phyloP scores from a whole-genome alignment of 2,113 vertebrate species.

The Nettapus auritus region DNA sequence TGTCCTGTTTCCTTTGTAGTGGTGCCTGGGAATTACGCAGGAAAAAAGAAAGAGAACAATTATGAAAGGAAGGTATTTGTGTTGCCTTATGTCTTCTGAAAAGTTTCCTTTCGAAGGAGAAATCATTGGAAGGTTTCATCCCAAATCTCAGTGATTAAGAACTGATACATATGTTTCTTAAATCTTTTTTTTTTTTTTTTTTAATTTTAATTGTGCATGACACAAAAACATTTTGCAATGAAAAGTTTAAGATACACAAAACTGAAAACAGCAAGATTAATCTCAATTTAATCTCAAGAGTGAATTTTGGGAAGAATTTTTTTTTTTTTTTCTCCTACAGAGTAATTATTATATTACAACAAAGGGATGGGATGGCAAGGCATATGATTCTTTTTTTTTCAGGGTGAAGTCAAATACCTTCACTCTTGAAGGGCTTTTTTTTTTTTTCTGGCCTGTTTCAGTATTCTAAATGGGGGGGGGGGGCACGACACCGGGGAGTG shows the following conservation, averaged over 20 bases:
- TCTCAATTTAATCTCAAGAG: neutral
- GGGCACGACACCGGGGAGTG: too few relatives aligned
- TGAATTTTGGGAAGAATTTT: neutral
- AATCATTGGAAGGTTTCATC: neutral
- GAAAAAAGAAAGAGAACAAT: neutral
- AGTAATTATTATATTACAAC: neutral
- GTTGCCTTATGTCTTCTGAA: neutral
- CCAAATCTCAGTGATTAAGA: neutral
- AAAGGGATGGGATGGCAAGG: neutral
- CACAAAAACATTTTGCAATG: neutral
- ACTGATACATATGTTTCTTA: neutral
- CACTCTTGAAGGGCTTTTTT: neutral
- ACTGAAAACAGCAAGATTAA: neutral
- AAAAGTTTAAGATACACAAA: neutral
- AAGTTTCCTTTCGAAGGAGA: neutral
- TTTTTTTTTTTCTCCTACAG: neutral
- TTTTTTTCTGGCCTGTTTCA: neutral
- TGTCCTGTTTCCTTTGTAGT: neutral
- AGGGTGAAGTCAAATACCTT: constrained; percentile 24
- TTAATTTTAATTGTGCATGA: neutral
- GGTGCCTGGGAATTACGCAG: neutral
- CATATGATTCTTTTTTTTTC: constrained; percentile 16
- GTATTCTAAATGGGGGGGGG: neutral
- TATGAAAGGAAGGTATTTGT: neutral
- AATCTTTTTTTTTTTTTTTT: neutral